Base-by-base conservation (phyloP, 64 coral and sea anemone species). In the Stichodactyla mertensii region DNA sequence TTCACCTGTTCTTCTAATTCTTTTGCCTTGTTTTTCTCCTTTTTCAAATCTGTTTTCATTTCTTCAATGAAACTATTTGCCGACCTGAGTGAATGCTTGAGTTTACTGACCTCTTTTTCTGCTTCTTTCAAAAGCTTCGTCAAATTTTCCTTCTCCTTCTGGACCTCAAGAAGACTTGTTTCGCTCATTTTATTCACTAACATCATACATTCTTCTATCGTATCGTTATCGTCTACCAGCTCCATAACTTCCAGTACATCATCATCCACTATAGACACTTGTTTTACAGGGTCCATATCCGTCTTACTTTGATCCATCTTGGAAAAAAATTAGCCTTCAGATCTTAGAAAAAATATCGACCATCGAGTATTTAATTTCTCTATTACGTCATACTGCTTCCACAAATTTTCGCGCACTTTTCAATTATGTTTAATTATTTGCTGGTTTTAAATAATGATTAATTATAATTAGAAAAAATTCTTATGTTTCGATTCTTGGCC, bases 101-200 rank as follows among this genome's bases (percentile, higher is more conserved):
- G 64, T 19, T 86, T 84, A 51, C 53, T 97, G 10, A 97, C 95
- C 84, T 97, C 95, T 82, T 89, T 97, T 55, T 97, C 88, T 15
- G 95, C 95, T 54, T 97, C 95, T 16, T 93, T 91, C 12, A 97
- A 86, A 36, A 97, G 77, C 55, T 71, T 84, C n/a, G 87, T 97
- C 22, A 97, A 61, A 74, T 93, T 97, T 70, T 83, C 89, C 52
- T 80, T 88, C 11, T 97, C 95, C 53, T 93, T 91, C 57, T 93
- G 88, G 20, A 97, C 77, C 78, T 97, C 95, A 16, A 85, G 67
- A 22, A 97, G 82, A 52, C 92, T 97, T 55, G 92, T 97, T 70
- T 90, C 95, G 22, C 95, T 97, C 81, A 97, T 85, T 85, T 97
- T 97, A 82, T 97, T 97, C 9, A 97, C 95, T 57, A 97, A 93